phyloP scores from a whole-genome alignment of 2,113 vertebrate species.

The Dinomys branickii region DNA sequence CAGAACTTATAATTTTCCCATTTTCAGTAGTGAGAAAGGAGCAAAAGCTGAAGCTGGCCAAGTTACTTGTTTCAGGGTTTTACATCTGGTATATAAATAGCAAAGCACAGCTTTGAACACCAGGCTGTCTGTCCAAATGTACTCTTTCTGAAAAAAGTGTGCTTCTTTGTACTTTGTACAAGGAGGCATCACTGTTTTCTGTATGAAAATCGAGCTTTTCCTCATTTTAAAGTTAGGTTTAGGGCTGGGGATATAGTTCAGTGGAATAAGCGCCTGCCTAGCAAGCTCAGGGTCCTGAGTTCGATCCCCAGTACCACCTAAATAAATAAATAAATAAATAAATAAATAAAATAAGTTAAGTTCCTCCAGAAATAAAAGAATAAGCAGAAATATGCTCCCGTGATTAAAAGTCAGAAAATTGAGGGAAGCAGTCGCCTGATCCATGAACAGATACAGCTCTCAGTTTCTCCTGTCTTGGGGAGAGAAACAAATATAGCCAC shows the following conservation, averaged over 20 bases:
- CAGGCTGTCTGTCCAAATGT: neutral
- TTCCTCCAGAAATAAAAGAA: neutral
- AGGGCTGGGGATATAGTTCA: no score
- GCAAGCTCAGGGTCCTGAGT: no score
- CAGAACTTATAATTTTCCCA: neutral
- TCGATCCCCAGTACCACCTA: no score
- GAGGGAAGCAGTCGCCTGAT: neutral
- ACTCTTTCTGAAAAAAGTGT: neutral
- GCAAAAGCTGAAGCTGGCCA: neutral
- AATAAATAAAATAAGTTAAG: no score
- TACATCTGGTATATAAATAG: neutral
- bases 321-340: no score
- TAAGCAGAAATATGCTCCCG: neutral
- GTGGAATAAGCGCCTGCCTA: no score
- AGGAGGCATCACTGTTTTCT: neutral
- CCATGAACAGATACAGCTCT: neutral
- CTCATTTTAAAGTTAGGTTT: neutral
- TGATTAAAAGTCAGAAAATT: constrained; percentile 3
- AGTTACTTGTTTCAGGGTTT: neutral
- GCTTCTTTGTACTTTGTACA: neutral
- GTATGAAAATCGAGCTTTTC: neutral
- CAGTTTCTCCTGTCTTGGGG: neutral
- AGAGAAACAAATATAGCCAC: constrained; percentile 6
- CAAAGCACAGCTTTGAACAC: neutral
- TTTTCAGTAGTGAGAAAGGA: neutral